Percentiles rank a stretch among this genome's conserved stretches.
Evolutionary conservation across 2,113 vertebrate genomes (phyloP).

Genomic region (Nannospalax galili): DNA sequence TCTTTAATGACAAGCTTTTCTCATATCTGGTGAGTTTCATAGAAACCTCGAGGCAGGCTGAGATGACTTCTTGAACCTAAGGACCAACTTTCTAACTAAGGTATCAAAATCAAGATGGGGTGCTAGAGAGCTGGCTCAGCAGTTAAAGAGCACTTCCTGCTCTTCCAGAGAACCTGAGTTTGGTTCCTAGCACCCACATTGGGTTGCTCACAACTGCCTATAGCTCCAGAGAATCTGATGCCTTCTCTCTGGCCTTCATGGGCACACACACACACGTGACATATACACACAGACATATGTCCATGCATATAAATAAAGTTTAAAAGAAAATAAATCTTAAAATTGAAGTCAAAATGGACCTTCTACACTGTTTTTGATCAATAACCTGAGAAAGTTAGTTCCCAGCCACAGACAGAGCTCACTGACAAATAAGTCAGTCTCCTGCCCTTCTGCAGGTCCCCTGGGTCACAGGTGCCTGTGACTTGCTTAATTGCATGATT

Average conservation of each 20-base stretch:
- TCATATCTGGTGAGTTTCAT: constrained; percentile 44
- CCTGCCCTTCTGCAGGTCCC: neutral
- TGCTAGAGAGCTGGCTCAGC: neutral
- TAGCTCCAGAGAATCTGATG: neutral
- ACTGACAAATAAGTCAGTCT: neutral
- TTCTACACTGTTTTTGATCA: neutral
- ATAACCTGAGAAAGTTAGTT: neutral
- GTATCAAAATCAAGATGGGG: neutral
- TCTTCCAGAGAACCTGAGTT: neutral
- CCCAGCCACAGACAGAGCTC: neutral
- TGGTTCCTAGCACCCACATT: neutral
- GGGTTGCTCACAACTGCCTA: neutral
- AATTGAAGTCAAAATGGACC: neutral
- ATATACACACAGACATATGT: neutral
- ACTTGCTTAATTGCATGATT: neutral
- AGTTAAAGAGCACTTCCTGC: neutral
- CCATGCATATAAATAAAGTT: neutral
- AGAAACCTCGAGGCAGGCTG: constrained; percentile 44
- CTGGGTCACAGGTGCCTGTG: neutral
- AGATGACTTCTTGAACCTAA: neutral
- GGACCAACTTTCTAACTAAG: neutral
- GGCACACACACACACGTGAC: neutral
- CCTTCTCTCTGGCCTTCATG: neutral
- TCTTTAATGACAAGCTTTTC: constrained; percentile 7
- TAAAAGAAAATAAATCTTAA: neutral